Conservation (phyloP, 1,140 invertebrate genomes). For the Rhysida immarginata region DNA sequence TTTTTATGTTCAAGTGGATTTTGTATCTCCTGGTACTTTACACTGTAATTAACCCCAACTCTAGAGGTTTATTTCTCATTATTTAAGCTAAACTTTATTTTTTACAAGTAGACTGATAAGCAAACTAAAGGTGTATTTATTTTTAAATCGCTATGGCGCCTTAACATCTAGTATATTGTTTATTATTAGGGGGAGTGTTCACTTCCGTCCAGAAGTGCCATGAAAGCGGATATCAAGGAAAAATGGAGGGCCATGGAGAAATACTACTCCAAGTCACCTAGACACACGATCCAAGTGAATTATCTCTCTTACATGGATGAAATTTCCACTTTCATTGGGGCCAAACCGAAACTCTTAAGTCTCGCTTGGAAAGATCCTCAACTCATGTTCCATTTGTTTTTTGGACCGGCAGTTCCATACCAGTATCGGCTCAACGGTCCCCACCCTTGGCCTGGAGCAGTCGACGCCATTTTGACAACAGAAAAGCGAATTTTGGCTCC, state of each 20-base stretch:
- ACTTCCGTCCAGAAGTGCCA: constrained; percentile 20
- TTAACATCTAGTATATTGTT: no score
- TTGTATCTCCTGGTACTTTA: no score
- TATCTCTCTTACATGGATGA: constrained; percentile 28
- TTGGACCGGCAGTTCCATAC: constrained; percentile 27
- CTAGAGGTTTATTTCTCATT: no score
- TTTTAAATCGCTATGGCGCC: no score
- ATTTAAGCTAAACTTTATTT: no score
- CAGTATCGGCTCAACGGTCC: constrained; percentile 27
- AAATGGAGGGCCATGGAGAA: constrained; percentile 6
- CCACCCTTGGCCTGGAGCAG: constrained; percentile 14
- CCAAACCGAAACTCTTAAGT: constrained; percentile 24
- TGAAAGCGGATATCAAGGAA: constrained; percentile 26
- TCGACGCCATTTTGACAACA: constrained; percentile 14
- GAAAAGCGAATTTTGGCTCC: neutral
- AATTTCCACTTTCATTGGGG: constrained; percentile 24
- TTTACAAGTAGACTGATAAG: no score
- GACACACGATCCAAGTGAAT: constrained; percentile 14
- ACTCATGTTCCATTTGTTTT: constrained; percentile 22
- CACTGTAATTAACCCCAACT: no score
- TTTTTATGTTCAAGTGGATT: no score
- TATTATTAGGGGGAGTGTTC: constrained; percentile 14
- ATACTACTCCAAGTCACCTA: no score
- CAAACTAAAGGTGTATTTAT: no score
- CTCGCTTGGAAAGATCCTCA: constrained; percentile 24